phyloP scores from a whole-genome alignment of 2,888 invertebrate species.

The Chalcis sispes region DNA sequence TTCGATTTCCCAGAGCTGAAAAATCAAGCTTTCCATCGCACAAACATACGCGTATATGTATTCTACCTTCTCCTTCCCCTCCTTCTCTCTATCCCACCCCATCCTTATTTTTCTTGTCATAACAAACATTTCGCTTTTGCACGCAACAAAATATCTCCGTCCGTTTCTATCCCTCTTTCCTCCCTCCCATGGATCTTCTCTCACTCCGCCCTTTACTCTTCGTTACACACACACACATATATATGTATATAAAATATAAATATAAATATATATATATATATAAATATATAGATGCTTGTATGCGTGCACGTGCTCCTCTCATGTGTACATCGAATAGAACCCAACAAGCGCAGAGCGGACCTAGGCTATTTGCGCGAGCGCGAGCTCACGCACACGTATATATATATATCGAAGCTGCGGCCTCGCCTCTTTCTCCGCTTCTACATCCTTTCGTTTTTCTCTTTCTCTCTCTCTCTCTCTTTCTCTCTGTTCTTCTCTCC shows the following conservation, averaged over 20 bases:
- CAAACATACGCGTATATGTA: no score
- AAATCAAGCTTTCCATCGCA: no score
- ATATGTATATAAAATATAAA: not conserved
- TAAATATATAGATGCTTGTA: not conserved
- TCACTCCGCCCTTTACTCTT: slow-evolving; percentile 26
- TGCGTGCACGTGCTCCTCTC: slow-evolving; percentile 10
- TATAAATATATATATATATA: not conserved
- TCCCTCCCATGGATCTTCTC: slow-evolving; percentile 27
- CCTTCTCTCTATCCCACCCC: no score
- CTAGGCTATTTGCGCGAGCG: slow-evolving; percentile 32
- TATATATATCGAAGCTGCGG: no score
- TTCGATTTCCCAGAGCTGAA: no score
- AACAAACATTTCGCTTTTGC: slow-evolving; percentile 37
- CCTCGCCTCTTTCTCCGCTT: slow-evolving; percentile 10
- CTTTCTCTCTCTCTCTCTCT: slow-evolving; percentile 18
- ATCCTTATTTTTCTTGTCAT: slow-evolving; percentile 18
- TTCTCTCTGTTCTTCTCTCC: slow-evolving; percentile 33
- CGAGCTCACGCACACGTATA: no score
- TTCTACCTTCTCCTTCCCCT: no score
- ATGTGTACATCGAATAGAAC: slow-evolving; percentile 10
- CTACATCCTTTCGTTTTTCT: not conserved
- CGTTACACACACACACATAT: not conserved
- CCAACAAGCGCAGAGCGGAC: slow-evolving; percentile 36
- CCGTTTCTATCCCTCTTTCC: no score
- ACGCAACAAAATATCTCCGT: slow-evolving; percentile 41